Percentiles rank a stretch among this genome's conserved stretches.
These are phyloP conservation scores for Brevimyrus niger DNA, from an alignment of 2,113 vertebrate species.

Conservation along the genomic window DNA sequence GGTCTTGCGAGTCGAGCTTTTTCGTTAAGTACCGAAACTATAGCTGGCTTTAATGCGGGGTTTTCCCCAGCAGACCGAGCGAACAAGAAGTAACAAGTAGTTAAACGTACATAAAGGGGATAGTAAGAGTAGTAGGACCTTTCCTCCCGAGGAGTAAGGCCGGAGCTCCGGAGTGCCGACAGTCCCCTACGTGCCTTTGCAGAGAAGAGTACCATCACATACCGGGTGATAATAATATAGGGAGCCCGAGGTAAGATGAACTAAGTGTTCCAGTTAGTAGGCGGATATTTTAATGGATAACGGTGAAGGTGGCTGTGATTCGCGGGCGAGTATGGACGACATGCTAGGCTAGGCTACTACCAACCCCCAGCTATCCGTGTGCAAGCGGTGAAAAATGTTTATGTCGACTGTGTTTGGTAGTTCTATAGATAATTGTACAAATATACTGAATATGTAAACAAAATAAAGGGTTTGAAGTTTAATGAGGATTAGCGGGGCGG, in stretches of 20 bases:
- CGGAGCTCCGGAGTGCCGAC: not conserved
- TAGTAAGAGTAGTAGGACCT: constrained; percentile 44
- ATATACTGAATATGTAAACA: not conserved
- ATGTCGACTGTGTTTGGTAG: not conserved
- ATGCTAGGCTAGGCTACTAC: not conserved
- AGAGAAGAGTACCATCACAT: not conserved
- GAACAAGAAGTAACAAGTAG: constrained; percentile 45
- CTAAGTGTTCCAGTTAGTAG: not conserved
- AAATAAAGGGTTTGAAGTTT: not conserved
- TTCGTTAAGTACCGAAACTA: not conserved
- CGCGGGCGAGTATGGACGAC: not conserved
- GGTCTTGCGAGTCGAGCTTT: not conserved
- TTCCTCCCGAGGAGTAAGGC: not conserved
- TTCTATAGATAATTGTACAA: not conserved
- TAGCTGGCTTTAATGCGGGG: not conserved
- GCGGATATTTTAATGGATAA: not conserved
- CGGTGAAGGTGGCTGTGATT: not conserved
- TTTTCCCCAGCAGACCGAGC: not conserved
- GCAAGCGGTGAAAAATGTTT: not conserved
- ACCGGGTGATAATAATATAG: not conserved
- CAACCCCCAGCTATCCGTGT: not conserved
- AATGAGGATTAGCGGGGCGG: not conserved
- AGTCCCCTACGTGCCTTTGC: not conserved
- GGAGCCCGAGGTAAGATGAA: not conserved
- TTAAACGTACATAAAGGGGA: constrained; percentile 31